Percentiles rank a stretch among this genome's conserved stretches.
Conservation (phyloP, 2,797 vertebrate species). For the Tolypeutes matacus region DNA sequence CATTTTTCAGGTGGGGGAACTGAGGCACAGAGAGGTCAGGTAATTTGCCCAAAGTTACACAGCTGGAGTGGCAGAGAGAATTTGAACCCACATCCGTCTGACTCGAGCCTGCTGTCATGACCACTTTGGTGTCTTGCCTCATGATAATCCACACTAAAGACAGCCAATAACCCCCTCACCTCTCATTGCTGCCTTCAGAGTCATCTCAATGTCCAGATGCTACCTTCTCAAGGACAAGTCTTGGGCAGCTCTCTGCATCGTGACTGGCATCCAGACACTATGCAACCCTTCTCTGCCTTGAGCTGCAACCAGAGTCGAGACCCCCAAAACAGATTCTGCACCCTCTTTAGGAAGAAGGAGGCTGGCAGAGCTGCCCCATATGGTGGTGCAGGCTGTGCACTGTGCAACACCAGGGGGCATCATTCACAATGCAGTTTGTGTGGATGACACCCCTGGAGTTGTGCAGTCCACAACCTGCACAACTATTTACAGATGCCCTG, state of each 20-base stretch:
- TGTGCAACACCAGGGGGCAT: neutral
- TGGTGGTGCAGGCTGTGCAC: neutral
- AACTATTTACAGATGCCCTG: neutral
- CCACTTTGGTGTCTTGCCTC: neutral
- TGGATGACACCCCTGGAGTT: neutral
- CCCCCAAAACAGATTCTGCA: neutral
- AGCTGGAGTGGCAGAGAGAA: neutral
- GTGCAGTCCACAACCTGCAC: too few species aligned
- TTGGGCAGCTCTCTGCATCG: neutral
- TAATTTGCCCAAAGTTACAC: neutral
- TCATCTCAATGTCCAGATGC: neutral
- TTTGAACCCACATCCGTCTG: neutral
- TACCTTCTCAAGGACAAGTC: constrained; percentile 33
- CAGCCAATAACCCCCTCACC: neutral
- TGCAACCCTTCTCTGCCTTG: neutral
- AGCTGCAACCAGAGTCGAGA: neutral
- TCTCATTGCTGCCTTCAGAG: neutral
- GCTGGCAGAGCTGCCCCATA: neutral
- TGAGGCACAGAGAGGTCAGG: neutral
- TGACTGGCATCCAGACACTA: neutral
- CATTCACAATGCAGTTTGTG: neutral
- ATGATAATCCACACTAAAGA: neutral
- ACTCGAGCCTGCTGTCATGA: neutral
- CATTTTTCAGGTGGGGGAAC: neutral
- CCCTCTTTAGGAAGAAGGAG: neutral